Conservation (phyloP, 2,888 invertebrate genomes). For the Julus scandinavius region DNA sequence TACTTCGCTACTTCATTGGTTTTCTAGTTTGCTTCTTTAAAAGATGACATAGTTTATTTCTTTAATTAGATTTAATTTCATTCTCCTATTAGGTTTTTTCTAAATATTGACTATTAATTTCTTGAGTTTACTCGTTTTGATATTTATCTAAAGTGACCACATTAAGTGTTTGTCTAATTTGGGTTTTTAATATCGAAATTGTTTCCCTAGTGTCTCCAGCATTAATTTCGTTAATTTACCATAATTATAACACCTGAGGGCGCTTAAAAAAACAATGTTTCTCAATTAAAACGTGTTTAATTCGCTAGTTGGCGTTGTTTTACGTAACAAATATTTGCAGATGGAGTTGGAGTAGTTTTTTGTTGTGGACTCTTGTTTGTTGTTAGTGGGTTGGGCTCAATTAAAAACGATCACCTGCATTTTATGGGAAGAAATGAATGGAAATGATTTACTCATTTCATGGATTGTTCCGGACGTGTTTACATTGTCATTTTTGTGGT, state of each 20-base stretch:
- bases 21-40: no score
- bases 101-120: not conserved
- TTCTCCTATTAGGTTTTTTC: not conserved
- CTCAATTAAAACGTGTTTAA: slow-evolving; percentile 34
- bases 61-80: not conserved
- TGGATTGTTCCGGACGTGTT: slow-evolving; percentile 11
- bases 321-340: not conserved
- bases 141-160: not conserved
- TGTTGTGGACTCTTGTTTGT: not conserved
- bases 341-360: not conserved
- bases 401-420: not conserved
- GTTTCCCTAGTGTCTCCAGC: not conserved
- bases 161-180: not conserved
- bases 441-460: slow-evolving; percentile 38
- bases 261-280: not conserved
- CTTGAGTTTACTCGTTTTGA: not conserved
- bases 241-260: not conserved
- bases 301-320: not conserved
- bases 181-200: slow-evolving; percentile 3
- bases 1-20: no score
- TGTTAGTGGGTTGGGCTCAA: not conserved
- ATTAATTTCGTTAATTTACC: not conserved
- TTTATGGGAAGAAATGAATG: not conserved
- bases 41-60: not conserved
- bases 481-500: slow-evolving; percentile 29